Conservation (phyloP, 2,113 vertebrate species). For the Cephalopterus ornatus region DNA sequence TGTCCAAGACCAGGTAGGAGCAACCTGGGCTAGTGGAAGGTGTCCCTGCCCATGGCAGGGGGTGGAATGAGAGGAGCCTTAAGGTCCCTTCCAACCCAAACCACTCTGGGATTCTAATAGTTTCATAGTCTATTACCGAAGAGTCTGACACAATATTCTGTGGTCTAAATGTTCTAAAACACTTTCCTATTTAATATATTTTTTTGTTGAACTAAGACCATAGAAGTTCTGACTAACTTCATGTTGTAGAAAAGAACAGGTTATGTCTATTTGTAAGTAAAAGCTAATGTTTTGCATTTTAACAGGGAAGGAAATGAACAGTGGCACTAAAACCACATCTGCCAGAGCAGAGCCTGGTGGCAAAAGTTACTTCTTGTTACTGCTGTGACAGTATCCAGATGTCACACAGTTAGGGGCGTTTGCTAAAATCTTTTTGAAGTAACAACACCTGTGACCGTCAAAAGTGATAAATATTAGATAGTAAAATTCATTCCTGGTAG, state of each 20-base stretch:
- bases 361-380: conserved; percentile 53
- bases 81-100: not conserved
- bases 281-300: conserved; percentile 30
- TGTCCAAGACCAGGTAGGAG: not conserved
- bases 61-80: not conserved
- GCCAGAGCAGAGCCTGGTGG: conserved; percentile 28
- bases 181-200: not conserved
- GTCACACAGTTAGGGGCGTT: conserved; percentile 57
- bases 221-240: not conserved
- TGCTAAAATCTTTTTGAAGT: conserved; percentile 44
- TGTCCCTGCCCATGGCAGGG: not conserved
- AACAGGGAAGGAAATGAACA: conserved; percentile 32
- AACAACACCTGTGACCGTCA: conserved; percentile 26
- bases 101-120: not conserved
- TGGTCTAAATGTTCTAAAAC: not conserved
- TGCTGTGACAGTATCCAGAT: conserved; percentile 49
- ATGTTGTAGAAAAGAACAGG: not conserved
- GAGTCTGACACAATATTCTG: not conserved
- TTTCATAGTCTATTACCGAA: not conserved
- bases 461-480: conserved; percentile 21
- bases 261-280: not conserved
- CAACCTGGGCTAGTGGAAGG: not conserved
- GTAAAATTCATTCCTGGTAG: not conserved
- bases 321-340: conserved; percentile 44
- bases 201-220: not conserved